phyloP scores from a whole-genome alignment of 2,797 vertebrate genomes.

The Artibeus jamaicensis region DNA sequence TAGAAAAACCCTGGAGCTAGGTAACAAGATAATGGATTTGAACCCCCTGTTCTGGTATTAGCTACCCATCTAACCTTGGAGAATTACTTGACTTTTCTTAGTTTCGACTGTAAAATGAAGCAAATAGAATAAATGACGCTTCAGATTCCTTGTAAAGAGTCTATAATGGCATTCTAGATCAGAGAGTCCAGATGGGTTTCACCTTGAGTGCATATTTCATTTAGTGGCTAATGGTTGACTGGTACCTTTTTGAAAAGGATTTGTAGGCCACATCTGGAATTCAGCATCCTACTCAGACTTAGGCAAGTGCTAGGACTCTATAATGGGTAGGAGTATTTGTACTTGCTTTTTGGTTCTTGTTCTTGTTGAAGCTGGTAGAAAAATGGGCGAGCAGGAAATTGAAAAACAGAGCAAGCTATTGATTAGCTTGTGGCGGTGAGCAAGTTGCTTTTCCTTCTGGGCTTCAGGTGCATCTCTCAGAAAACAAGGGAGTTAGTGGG shows the following conservation, averaged over 20 bases:
- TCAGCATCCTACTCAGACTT: background rate
- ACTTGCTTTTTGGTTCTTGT: background rate
- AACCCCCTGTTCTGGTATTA: background rate
- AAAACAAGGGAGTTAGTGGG: background rate
- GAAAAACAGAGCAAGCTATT: background rate
- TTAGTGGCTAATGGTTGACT: background rate
- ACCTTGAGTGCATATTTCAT: background rate
- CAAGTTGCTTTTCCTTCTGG: background rate
- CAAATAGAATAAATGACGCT: background rate
- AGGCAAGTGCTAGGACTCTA: background rate
- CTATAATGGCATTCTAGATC: background rate
- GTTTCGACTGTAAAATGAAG: conserved; percentile 15
- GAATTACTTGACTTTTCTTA: background rate
- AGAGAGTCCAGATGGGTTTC: background rate
- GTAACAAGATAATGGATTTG: background rate
- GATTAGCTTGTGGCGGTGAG: background rate
- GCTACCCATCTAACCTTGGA: background rate
- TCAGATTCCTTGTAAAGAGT: background rate
- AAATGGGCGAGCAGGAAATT: background rate
- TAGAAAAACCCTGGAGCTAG: background rate
- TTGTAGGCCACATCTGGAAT: background rate
- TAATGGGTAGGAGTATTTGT: background rate
- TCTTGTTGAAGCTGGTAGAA: background rate
- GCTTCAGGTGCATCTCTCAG: background rate
- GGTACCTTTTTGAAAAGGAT: background rate